Percentiles rank a stretch among this genome's conserved stretches.
Conservation (phyloP, 2,888 invertebrate species). For the Lithosia quadra region DNA sequence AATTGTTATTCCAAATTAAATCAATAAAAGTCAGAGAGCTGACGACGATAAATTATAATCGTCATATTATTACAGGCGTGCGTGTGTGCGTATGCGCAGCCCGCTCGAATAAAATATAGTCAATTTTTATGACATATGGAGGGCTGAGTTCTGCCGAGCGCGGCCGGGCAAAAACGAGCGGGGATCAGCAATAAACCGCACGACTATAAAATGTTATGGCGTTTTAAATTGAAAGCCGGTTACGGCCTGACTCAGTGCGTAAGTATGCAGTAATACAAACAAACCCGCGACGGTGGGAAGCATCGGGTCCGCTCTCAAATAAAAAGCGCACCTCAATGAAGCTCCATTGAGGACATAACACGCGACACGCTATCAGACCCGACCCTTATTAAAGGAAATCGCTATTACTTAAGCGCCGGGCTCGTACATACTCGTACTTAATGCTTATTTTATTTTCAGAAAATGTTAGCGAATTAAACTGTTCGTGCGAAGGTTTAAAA, state of each 20-base stretch:
- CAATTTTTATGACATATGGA: slow-evolving; percentile 39
- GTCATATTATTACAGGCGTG: slow-evolving; percentile 15
- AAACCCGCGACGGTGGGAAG: slow-evolving; percentile 13
- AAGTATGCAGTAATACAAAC: slow-evolving; percentile 27
- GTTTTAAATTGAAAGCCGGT: slow-evolving; percentile 51
- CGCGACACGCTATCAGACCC: neutral
- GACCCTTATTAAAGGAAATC: neutral
- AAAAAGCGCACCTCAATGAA: slow-evolving; percentile 2
- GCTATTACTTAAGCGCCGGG: neutral
- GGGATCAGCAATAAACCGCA: slow-evolving; percentile 43
- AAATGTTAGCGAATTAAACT: neutral
- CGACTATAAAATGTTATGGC: slow-evolving; percentile 45
- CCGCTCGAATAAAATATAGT: slow-evolving; percentile 38
- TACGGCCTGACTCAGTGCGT: slow-evolving; percentile 30
- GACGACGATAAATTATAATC: slow-evolving; percentile 26
- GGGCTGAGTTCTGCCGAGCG: slow-evolving; percentile 20
- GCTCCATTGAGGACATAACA: neutral
- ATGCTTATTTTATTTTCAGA: neutral
- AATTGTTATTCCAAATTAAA: slow-evolving; percentile 26
- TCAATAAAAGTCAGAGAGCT: slow-evolving; percentile 25
- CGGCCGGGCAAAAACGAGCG: slow-evolving; percentile 41
- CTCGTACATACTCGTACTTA: neutral
- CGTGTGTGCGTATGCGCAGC: slow-evolving; percentile 15
- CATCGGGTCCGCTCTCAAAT: neutral
- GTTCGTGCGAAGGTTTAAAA: neutral